phyloP scores from a whole-genome alignment of 2,113 vertebrate genomes.

The Semnornis frantzii region DNA sequence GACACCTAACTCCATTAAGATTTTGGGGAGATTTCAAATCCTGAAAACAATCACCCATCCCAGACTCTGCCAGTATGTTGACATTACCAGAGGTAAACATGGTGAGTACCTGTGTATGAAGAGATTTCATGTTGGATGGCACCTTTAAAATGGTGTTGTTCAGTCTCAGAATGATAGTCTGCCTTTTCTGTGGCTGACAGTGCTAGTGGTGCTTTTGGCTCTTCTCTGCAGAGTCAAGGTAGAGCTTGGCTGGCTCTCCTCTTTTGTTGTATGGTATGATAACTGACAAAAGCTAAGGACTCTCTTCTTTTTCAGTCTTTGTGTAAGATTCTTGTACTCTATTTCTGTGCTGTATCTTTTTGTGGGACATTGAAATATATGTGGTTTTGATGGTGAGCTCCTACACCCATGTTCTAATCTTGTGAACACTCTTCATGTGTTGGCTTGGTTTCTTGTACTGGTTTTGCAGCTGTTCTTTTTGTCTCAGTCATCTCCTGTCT shows the following conservation, averaged over 20 bases:
- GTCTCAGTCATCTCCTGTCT: neutral
- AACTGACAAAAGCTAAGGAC: neutral
- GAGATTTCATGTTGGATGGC: neutral
- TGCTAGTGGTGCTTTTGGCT: neutral
- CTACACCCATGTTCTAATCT: neutral
- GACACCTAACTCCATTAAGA: slow-evolving; percentile 98
- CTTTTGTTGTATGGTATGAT: neutral
- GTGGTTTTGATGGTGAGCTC: neutral
- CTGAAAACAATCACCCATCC: slow-evolving; percentile 95
- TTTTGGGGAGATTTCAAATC: slow-evolving; percentile 96
- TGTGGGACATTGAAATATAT: neutral
- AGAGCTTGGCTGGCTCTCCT: neutral
- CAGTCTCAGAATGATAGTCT: neutral
- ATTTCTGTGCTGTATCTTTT: neutral
- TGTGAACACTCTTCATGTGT: neutral
- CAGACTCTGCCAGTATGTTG: slow-evolving; percentile 95
- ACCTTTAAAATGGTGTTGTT: neutral
- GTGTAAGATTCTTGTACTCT: neutral
- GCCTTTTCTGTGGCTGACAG: neutral
- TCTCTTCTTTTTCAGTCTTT: neutral
- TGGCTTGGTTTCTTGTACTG: neutral
- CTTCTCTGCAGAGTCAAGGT: neutral
- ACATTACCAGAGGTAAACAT: slow-evolving; percentile 95
- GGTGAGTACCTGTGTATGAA: slow-evolving; percentile 76
- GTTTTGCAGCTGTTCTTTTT: neutral